A percentile compares a stretch with the other conserved stretches of the same genome.
Conservation (phyloP, 2,797 vertebrate species). For the Leptoclinus maculatus region DNA sequence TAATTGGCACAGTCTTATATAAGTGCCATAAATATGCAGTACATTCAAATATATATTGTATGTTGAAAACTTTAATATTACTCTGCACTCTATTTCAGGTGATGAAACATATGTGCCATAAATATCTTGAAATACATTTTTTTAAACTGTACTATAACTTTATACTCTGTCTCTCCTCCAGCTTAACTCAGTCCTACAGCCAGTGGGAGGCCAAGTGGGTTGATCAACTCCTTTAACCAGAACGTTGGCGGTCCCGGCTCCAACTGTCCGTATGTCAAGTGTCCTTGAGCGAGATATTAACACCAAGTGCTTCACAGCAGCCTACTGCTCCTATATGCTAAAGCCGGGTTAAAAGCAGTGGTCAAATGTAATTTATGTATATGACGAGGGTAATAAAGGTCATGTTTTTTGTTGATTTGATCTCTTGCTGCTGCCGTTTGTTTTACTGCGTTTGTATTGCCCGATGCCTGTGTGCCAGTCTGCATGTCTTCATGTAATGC, state of each 20-base stretch:
- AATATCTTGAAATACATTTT: neutral
- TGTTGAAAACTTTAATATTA: neutral
- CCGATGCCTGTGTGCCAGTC: too few relatives aligned
- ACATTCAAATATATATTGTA: neutral
- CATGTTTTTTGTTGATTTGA: too few relatives aligned
- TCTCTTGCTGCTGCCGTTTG: too few relatives aligned
- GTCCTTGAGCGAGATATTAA: neutral
- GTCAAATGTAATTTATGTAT: too few relatives aligned
- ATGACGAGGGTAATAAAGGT: too few relatives aligned
- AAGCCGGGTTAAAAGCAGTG: too few relatives aligned
- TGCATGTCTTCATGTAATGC: too few relatives aligned
- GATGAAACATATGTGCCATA: neutral
- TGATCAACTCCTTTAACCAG: neutral
- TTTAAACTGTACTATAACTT: neutral
- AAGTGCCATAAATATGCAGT: neutral
- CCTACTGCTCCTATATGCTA: too few relatives aligned
- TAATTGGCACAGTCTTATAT: neutral
- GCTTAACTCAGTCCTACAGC: neutral
- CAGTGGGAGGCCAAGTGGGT: neutral
- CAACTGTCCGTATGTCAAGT: neutral
- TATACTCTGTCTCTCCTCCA: neutral
- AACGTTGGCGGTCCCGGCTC: neutral
- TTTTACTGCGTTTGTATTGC: too few relatives aligned
- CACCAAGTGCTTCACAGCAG: neutral
- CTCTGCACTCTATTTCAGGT: neutral